Evolutionary conservation across 2,113 vertebrate species (phyloP).

Genomic region (Acanthisitta chloris): DNA sequence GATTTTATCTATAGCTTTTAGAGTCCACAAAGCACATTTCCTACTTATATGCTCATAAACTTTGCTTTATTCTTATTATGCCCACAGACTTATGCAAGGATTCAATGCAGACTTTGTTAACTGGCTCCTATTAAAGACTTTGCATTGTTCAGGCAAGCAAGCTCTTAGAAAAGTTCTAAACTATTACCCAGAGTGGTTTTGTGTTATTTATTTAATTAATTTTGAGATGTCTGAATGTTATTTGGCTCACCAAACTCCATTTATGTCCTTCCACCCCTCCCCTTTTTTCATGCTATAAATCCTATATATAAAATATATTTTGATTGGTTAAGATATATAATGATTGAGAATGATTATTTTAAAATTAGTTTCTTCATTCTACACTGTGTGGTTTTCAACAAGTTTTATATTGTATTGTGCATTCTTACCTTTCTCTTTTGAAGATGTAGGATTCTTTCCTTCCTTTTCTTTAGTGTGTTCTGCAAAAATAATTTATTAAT

Average conservation of each 20-base stretch:
- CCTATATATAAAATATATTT: not conserved
- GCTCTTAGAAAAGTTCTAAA: not conserved
- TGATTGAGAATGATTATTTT: not conserved
- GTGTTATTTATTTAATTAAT: not conserved
- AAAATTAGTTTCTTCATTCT: not conserved
- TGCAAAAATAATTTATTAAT: not conserved
- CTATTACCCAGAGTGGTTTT: not conserved
- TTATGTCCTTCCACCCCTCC: accelerated
- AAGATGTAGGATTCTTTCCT: constrained; percentile 21
- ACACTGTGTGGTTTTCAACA: not conserved
- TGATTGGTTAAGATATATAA: not conserved
- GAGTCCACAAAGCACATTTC: not conserved
- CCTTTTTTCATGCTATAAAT: not conserved
- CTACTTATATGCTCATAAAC: not conserved
- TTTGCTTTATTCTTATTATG: not conserved
- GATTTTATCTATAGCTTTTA: too few species aligned
- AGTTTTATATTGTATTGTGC: not conserved
- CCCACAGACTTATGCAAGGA: not conserved
- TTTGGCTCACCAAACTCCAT: not conserved
- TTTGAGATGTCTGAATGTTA: not conserved
- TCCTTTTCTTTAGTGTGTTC: constrained; percentile 23
- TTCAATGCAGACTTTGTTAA: not conserved
- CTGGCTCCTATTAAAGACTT: not conserved
- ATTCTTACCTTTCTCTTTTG: constrained; percentile 48
- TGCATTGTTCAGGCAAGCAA: not conserved